Evolutionary conservation across 2,113 vertebrate species (phyloP), one percentile per base, ranked within the genome.

Genomic region (Galbula dea): DNA sequence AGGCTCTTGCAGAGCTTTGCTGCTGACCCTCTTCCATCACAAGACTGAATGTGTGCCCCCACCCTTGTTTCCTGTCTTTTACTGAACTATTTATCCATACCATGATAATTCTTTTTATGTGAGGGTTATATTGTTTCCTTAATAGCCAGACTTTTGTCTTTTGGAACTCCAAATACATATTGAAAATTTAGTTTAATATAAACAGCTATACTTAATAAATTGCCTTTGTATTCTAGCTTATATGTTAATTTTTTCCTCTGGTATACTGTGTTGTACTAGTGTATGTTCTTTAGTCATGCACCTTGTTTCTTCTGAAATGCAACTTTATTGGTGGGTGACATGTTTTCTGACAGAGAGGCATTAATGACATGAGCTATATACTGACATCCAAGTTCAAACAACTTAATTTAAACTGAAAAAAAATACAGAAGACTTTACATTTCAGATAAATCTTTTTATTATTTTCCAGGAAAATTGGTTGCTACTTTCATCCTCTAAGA

Each of bases 31-130:
- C 10, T 29, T 72, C 58, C 15, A 32, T 11, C 4, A 0, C 0
- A 0, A 73, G 12, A 23, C 48, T 12, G 19, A 55, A 32, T 0
- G 0, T 32, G 2, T 24, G 15, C 32, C 76, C 21, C 45, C 18
- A 55, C 12, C 10, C 12, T 8, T 37, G 4, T 66, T 72, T 55
- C 41, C 71, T 29, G 21, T 66, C 34, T 84, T 76, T 55, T 55
- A 48, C 29, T 76, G 68, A 61, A 16, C 11, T 84, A 7, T 48
- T 82, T 58, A 30, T n/a, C 29, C 15, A 29, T 62, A 76, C 36
- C 26, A 9, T 16, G 7, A 14, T 58, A 52, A 14, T 77, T 37
- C n/a, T 66, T 66, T 39, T 73, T 72, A 46, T 0, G 1, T 67
- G 30, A 63, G 8, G 22, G 9, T 67, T 63, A 9, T 20, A 5